Conservation (phyloP, 2,113 vertebrate species). For the Pantherophis guttatus region DNA sequence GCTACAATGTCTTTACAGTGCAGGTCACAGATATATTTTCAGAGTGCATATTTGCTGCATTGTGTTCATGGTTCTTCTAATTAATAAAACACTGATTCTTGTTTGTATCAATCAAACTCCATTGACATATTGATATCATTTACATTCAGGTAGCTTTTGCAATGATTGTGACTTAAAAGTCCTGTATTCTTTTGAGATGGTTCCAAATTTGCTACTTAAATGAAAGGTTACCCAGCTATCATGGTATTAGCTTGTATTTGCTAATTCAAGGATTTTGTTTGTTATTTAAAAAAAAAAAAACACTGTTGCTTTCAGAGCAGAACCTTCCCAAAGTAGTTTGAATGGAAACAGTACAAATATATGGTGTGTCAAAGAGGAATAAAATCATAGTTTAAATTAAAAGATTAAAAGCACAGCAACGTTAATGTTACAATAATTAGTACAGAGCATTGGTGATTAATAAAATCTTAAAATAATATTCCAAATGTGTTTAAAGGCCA, state of each 20-base stretch:
- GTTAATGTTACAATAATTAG: not conserved
- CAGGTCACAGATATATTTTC: not conserved
- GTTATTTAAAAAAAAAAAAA: not conserved
- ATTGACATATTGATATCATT: constrained; percentile 42
- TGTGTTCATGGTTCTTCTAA: constrained; percentile 19
- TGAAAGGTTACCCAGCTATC: not conserved
- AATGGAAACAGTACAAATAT: not conserved
- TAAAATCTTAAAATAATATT: not conserved
- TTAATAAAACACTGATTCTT: constrained; percentile 54
- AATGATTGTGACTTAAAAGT: constrained; percentile 57
- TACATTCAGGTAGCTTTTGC: constrained; percentile 47
- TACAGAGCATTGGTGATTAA: not conserved
- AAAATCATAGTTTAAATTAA: not conserved
- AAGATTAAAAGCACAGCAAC: not conserved
- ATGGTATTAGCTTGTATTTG: constrained; percentile 63
- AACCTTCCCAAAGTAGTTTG: not conserved
- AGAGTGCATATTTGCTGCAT: not conserved
- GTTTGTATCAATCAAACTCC: constrained; percentile 45
- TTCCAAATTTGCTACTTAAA: constrained; percentile 19
- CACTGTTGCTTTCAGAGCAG: not conserved
- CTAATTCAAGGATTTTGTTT: constrained; percentile 68
- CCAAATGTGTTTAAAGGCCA: not conserved
- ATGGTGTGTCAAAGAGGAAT: no score
- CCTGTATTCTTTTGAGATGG: constrained; percentile 59
- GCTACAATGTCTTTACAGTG: not conserved